A percentile compares a stretch with the other conserved stretches of the same genome.
phyloP scores from a whole-genome alignment of 2,888 invertebrate genomes.

The Agrochola macilenta region DNA sequence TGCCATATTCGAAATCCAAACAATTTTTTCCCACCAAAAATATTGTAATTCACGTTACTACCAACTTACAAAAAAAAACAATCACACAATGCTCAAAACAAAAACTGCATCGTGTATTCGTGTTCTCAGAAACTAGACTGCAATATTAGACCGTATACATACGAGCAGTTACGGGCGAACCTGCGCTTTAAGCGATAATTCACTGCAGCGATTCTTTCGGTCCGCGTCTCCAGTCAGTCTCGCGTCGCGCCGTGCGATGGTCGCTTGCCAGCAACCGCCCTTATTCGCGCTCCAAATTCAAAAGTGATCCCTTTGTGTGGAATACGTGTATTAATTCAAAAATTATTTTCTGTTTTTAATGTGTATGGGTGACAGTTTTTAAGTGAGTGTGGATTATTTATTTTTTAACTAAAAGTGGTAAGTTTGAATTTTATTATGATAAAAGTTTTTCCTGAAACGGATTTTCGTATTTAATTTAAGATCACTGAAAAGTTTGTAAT shows the following conservation, averaged over 20 bases:
- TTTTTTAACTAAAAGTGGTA: slow-evolving; percentile 46
- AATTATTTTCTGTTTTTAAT: slow-evolving; percentile 19
- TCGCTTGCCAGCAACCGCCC: slow-evolving; percentile 32
- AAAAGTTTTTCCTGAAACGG: not conserved
- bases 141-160: slow-evolving; percentile 48
- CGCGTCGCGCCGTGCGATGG: slow-evolving; percentile 55
- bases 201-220: slow-evolving; percentile 56
- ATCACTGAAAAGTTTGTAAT: not conserved
- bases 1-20: not conserved
- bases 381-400: slow-evolving; percentile 43
- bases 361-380: slow-evolving; percentile 57
- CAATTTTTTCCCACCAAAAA: not conserved
- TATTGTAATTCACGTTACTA: no score
- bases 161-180: slow-evolving; percentile 42
- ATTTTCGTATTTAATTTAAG: not conserved
- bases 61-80: not conserved
- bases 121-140: slow-evolving; percentile 54
- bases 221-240: slow-evolving; percentile 57
- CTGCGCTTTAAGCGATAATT: slow-evolving; percentile 63
- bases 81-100: not conserved
- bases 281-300: slow-evolving; percentile 53
- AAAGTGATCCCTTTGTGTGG: slow-evolving; percentile 64
- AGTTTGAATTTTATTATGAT: slow-evolving; percentile 40
- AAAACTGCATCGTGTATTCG: slow-evolving; percentile 36
- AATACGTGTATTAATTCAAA: slow-evolving; percentile 45